These are phyloP conservation scores for Rhopalosiphum nymphaeae DNA, from an alignment of 2,888 invertebrate genomes.

Conservation along the genomic window DNA sequence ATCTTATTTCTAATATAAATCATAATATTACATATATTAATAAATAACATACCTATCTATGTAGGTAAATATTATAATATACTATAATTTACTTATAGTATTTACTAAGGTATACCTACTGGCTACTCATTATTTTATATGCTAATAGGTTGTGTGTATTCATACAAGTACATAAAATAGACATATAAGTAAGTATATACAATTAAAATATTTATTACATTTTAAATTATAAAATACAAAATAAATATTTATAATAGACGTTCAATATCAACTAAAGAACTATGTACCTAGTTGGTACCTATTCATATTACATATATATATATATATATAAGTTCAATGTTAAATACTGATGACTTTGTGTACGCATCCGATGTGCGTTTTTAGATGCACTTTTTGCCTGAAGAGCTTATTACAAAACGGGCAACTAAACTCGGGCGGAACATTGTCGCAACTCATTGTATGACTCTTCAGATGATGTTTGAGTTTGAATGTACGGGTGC, in stretches of 20 bases:
- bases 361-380: conserved; percentile 65
- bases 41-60: no score
- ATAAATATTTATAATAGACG: background rate
- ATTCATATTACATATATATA: no score
- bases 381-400: conserved; percentile 69
- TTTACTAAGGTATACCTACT: no score
- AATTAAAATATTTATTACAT: background rate
- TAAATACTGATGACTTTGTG: conserved; percentile 54
- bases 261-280: no score
- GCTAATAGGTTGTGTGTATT: background rate
- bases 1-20: no score
- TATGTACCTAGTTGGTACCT: no score
- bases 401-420: conserved; percentile 69
- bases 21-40: no score
- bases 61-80: no score
- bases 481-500: conserved; percentile 67
- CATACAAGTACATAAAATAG: background rate
- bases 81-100: no score
- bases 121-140: background rate
- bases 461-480: conserved; percentile 67
- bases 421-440: conserved; percentile 68
- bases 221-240: background rate
- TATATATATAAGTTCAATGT: background rate
- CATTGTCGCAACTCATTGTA: conserved; percentile 66
- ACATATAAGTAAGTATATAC: background rate